Evolutionary conservation across 1,140 invertebrate species (phyloP).

Genomic region (Sesamia nonagrioides): DNA sequence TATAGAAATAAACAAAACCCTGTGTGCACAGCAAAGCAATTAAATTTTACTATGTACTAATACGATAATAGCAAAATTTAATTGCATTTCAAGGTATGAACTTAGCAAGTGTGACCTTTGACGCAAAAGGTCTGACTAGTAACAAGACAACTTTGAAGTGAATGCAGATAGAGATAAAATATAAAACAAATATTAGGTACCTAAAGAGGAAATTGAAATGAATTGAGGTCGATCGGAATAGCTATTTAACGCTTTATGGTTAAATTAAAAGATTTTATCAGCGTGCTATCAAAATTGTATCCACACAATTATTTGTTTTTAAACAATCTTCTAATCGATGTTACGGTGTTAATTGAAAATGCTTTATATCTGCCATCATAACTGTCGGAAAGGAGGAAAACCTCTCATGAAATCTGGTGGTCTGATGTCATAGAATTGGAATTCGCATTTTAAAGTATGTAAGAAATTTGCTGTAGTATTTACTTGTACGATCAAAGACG

Average conservation of each 20-base stretch:
- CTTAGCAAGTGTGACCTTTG: conserved; percentile 48
- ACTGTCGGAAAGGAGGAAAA: not conserved
- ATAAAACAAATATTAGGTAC: conserved; percentile 1
- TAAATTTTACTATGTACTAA: conserved; percentile 32
- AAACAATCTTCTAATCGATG: not conserved
- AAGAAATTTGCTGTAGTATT: not conserved
- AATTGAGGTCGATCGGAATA: conserved; percentile 16
- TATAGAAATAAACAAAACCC: not conserved
- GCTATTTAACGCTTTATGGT: conserved; percentile 8
- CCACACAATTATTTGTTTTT: conserved; percentile 22
- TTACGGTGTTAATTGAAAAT: conserved; percentile 23
- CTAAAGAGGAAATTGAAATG: conserved; percentile 15
- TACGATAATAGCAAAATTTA: conserved; percentile 9
- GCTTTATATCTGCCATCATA: not conserved
- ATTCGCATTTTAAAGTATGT: conserved; percentile 14
- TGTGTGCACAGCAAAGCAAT: conserved; percentile 33
- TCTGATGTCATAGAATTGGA: not conserved
- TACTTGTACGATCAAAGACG: conserved; percentile 37
- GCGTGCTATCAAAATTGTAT: conserved; percentile 1
- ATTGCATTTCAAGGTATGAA: conserved; percentile 23
- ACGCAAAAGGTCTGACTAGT: conserved; percentile 23
- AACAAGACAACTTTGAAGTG: not conserved
- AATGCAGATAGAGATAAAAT: not conserved
- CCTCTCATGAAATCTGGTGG: not conserved
- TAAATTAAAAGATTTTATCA: conserved; percentile 24